Evolutionary conservation across 2,797 vertebrate species (phyloP), one percentile per base, ranked within the genome.

Genomic region (Sebastiscus albofasciatus): DNA sequence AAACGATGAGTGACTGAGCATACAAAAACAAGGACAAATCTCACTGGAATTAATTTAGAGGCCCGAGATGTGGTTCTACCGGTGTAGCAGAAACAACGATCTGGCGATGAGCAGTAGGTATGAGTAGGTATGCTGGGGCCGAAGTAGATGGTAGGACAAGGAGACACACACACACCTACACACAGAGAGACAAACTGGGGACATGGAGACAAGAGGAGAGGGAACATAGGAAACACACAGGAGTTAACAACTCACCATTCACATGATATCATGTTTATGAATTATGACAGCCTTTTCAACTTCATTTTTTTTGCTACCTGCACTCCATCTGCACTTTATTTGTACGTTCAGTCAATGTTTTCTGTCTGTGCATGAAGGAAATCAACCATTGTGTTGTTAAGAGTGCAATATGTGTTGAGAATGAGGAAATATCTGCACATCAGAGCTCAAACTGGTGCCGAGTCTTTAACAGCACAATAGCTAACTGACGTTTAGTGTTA

Each of bases 271-370:
- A 11, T 67, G 36, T n/a, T 39, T 29, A 20, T 67, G 8, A 29
- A 27, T 26, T 26, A 33, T 13, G 20, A 34, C 0, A 29, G 12
- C 22, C 12, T n/a, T 31, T 29, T 27, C 20, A 62, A 11, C 5
- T 20, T 24, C 0, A 3, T 39, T 27, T n/a, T 26, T 67, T 6
- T 18, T 64, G 18, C 24, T 67, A 81, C 83, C 83, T 89, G 85
- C 77, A 83, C 83, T 82, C 54, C 11, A 18, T 67, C 77, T 89
- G 87, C 83, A 86, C 85, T 87, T 86, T 87, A 82, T 42, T 61
- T 3, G 1, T 27, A 36, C 1, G 0, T 42, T 14, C 14, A 60
- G 11, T 70, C 13, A 24, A 3, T 71, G 24, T 46, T 26, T 49
- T 54, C 18, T 54, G 16, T 56, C 68, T 31, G 31, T 46, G 18